These are phyloP conservation scores for Paraescarpia echinospica DNA, from an alignment of 1,140 invertebrate species.

Conservation along the genomic window DNA sequence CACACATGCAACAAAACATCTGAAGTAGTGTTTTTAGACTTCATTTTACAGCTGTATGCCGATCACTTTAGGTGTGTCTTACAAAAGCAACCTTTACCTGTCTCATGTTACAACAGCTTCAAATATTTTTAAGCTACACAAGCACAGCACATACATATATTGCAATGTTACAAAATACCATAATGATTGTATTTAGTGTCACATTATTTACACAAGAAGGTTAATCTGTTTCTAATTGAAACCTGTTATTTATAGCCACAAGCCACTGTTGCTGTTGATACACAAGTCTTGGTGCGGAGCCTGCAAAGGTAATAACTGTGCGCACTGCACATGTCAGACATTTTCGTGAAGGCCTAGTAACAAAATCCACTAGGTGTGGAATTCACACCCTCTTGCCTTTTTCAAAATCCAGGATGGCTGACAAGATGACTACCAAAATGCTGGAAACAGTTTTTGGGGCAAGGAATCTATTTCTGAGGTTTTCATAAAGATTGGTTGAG, in stretches of 20 bases:
- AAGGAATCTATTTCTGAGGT: no score
- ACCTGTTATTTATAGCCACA: conserved; percentile 35
- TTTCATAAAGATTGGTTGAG: no score
- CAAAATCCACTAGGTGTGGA: no score
- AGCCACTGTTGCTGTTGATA: conserved; percentile 65
- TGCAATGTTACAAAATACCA: background rate
- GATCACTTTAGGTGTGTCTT: background rate
- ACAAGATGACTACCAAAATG: no score
- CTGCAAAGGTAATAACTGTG: conserved; percentile 51
- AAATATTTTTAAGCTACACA: background rate
- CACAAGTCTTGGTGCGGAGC: conserved; percentile 67
- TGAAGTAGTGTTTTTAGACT: background rate
- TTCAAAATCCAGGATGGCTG: no score
- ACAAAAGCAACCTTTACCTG: background rate
- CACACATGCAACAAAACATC: no score
- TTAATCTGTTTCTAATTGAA: no score
- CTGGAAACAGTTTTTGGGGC: no score
- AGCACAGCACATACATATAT: background rate
- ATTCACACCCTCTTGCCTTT: no score
- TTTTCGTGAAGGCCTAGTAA: background rate
- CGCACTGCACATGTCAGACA: background rate
- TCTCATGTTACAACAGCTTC: background rate
- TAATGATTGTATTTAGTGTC: no score
- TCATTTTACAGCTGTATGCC: background rate
- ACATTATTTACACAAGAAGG: no score